Evolutionary conservation across 2,797 vertebrate species (phyloP), one percentile per base, ranked within the genome.

Genomic region (Hypotaenidia okinawae): DNA sequence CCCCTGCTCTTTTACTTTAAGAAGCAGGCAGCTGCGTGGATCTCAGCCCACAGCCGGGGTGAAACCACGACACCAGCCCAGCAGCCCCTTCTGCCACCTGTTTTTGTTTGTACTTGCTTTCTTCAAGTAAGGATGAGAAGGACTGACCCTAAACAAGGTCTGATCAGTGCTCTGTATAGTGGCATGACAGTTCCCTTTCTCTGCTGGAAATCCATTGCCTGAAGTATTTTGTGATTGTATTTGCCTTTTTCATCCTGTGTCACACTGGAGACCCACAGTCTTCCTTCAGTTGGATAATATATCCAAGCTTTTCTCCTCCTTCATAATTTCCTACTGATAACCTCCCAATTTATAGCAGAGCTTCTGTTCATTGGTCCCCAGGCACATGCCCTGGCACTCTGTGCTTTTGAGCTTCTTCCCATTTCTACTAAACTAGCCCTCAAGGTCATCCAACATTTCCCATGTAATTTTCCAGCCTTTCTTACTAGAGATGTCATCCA

Each of bases 351-450:
- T 86, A 35, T 51, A 69, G 47, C 39, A 84, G 27, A 59, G 17
- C 7, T 63, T 84, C 85, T 57, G 19, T 55, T 79, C 76, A 51
- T 74, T 63, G 45, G 39, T 61, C 28, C 57, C 52, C 27, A 83
- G 45, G 33, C 79, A 67, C 33, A 16, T n/a, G 14, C 28, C 52
- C 43, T 74, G 57, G 52, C 12, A 64, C 30, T 25, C 15, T 73
- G 23, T 81, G 43, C 51, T 94, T 92, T 92, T 82, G 51, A 90
- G 21, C n/a, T 89, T 84, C 66, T 88, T 75, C 55, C 47, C 39
- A 10, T 79, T 91, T 79, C 45, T 37, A 55, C 73, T 47, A 32
- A 16, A 66, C 11, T 28, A 89, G 25, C 43, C 35, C 63, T 82
- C 11, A 54, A 70, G 39, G 49, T 83, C 52, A 87, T 18, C 52